A percentile compares a stretch with the other conserved stretches of the same genome.
phyloP scores from a whole-genome alignment of 2,797 vertebrate genomes.

The Oreonectes daqikongensis region DNA sequence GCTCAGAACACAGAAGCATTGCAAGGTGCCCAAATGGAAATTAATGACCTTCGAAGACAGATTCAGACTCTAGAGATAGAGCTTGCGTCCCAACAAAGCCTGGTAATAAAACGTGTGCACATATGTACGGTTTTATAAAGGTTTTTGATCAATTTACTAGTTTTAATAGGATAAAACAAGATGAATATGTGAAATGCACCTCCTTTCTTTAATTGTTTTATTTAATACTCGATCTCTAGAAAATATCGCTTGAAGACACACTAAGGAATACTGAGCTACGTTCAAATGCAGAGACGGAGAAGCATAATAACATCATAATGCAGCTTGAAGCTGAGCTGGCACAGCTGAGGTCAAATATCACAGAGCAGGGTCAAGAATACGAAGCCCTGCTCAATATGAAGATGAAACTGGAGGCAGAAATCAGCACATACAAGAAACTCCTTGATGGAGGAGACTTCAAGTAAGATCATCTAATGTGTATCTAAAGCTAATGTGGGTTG shows the following conservation, averaged over 20 bases:
- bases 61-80: conserved; percentile 88
- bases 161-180: background rate
- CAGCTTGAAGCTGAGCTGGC: conserved; percentile 81
- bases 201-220: background rate
- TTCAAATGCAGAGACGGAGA: conserved; percentile 81
- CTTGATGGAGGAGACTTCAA: conserved; percentile 86
- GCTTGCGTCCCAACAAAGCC: conserved; percentile 79
- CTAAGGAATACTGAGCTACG: conserved; percentile 81
- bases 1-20: conserved; percentile 85
- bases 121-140: background rate
- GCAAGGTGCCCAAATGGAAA: conserved; percentile 74
- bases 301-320: conserved; percentile 72
- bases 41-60: conserved; percentile 78
- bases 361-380: conserved; percentile 86
- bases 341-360: conserved; percentile 80
- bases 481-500: background rate
- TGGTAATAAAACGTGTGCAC: conserved; percentile 62
- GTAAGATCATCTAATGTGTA: conserved; percentile 62
- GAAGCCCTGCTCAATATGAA: conserved; percentile 87
- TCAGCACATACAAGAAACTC: conserved; percentile 85
- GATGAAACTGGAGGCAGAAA: conserved; percentile 89
- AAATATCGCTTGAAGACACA: conserved; percentile 81
- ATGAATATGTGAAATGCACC: background rate
- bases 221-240: conserved; percentile 71
- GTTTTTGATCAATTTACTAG: background rate